Conservation (phyloP, 1,140 invertebrate genomes). For the Brachionus angularis region DNA sequence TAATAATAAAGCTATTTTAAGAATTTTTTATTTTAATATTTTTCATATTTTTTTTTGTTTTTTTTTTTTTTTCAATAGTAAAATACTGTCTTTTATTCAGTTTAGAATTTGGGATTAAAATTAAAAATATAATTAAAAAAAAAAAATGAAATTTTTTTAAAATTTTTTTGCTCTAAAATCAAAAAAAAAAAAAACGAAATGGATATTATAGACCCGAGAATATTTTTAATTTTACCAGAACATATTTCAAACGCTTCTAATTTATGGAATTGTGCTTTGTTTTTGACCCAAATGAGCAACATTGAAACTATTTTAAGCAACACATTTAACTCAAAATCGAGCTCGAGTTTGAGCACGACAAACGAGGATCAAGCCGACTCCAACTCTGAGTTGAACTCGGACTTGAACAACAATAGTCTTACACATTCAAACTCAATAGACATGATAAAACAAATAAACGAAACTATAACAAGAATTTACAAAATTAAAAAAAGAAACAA, state of each 20-base stretch:
- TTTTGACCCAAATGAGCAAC: conserved; percentile 32
- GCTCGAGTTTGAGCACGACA: no score
- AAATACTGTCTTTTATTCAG: no score
- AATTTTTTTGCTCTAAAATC: no score
- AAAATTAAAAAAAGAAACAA: conserved; percentile 27
- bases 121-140: background rate
- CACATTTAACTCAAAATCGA: background rate
- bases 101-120: conserved; percentile 2
- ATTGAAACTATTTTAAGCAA: background rate
- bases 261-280: conserved; percentile 34
- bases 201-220: conserved; percentile 36
- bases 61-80: no score
- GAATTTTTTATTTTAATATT: no score
- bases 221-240: conserved; percentile 28
- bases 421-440: background rate
- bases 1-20: no score
- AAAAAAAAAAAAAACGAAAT: conserved; percentile 5
- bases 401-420: background rate
- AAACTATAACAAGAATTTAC: conserved; percentile 18
- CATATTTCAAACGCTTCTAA: conserved; percentile 6
- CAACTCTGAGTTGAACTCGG: background rate
- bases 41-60: no score
- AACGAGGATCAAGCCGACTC: no score
- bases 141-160: no score
- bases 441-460: conserved; percentile 10